Conservation (phyloP, 2,888 invertebrate genomes). For the Eulithis testata region DNA sequence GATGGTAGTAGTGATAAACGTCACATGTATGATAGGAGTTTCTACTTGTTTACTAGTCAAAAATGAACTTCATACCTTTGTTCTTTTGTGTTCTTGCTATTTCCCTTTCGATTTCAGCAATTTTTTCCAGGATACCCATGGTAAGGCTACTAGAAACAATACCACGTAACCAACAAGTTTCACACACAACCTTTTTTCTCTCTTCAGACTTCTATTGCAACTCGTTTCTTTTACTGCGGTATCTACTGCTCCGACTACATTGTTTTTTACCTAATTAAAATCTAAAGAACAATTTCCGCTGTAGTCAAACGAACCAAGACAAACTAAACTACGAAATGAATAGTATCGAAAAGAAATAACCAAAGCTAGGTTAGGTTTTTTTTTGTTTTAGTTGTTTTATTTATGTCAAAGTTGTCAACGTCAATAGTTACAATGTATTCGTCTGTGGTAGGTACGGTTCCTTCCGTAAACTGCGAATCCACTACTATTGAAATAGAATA, state of each 20-base stretch:
- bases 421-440: too few species aligned
- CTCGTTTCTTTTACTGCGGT: neutral
- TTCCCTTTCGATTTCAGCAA: conserved; percentile 99
- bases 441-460: too few species aligned
- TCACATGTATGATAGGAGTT: too few species aligned
- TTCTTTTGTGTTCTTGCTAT: conserved; percentile 99
- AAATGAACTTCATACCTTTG: conserved; percentile 89
- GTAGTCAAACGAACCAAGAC: too few species aligned
- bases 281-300: too few species aligned
- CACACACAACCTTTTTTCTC: neutral
- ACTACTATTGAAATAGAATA: too few species aligned
- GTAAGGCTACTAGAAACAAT: conserved; percentile 44
- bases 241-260: neutral
- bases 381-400: conserved; percentile 1
- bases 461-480: too few species aligned
- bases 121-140: conserved; percentile 99
- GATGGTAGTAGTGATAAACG: too few species aligned
- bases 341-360: neutral
- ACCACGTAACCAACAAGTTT: conserved; percentile 52
- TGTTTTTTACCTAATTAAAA: neutral
- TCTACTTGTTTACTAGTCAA: too few species aligned
- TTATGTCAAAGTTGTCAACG: too few species aligned
- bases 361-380: conserved; percentile 41
- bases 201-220: too few species aligned
- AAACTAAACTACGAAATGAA: too few species aligned